Evolutionary conservation across 1,140 invertebrate species (phyloP).

Genomic region (Spodoptera frugiperda): DNA sequence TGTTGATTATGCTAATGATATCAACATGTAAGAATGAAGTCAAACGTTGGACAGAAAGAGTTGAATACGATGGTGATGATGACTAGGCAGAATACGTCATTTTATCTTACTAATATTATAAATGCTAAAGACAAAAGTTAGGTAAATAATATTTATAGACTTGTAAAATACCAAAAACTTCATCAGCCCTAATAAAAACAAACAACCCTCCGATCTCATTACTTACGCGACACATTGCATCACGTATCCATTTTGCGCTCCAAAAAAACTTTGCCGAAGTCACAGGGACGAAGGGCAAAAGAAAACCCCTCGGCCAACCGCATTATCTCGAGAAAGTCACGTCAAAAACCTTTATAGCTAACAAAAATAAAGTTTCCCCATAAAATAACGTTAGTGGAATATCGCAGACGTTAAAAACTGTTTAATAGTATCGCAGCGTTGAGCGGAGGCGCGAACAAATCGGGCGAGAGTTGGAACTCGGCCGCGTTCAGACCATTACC

Average conservation of each 20-base stretch:
- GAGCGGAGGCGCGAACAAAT: conserved; percentile 39
- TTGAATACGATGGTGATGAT: no score
- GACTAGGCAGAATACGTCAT: no score
- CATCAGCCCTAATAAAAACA: background rate
- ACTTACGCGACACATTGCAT: conserved; percentile 15
- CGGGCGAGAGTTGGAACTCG: conserved; percentile 41
- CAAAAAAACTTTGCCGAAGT: conserved; percentile 11
- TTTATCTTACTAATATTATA: no score
- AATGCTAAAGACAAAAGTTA: no score
- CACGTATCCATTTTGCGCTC: background rate
- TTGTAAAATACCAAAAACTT: no score
- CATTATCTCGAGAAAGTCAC: conserved; percentile 17
- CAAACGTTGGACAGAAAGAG: no score
- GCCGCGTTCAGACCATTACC: conserved; percentile 44
- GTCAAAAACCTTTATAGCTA: conserved; percentile 5
- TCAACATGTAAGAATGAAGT: no score
- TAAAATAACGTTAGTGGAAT: conserved; percentile 46
- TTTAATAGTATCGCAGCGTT: conserved; percentile 41
- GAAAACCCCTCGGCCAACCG: background rate
- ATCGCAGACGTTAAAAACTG: conserved; percentile 45
- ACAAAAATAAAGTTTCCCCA: conserved; percentile 35
- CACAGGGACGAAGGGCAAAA: background rate
- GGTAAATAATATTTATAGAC: no score
- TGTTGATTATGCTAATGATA: no score
- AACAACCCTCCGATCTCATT: background rate